Base-by-base conservation (phyloP, 53 echinoderm and acorn worm genomes). In the Pentamera pediparva region DNA sequence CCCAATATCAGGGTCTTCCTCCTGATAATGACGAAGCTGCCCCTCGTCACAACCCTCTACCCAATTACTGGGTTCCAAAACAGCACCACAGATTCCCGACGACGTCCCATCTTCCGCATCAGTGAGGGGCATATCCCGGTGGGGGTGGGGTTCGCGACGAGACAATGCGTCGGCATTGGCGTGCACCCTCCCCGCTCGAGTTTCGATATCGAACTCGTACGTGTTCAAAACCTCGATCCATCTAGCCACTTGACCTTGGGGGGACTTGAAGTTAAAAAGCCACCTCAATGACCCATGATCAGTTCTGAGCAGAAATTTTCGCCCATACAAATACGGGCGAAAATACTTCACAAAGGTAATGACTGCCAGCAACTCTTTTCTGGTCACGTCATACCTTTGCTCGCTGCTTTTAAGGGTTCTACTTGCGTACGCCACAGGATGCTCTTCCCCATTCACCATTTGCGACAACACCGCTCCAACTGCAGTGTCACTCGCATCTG, bases 131-230 rank as follows among this genome's bases (percentile, higher is more conserved):
- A 52, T 24, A 5, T 15, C 19, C 6, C 4, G 17, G 5, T 5
- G 53, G 53, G 53, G 13, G 13, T 15, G 53, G 53, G 13, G 13
- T 15, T 40, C 69, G 20, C 25, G 21, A 45, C 74, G 41, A 28
- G 74, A 81, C 61, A 81, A 50, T 30, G 55, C 37, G 39, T 81
- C 81, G 8, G 81, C 81, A 81, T 81, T 81, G 21, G 26, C 52
- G 61, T 81, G 81, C 35, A 41, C 54, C 38, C 47, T 80, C 30
- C 80, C 80, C 30, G 70, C 52, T 40, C 62, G 36, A 60, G 72
- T 59, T 29, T 51, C 27, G 25, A 74, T 81, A 4, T 74, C 59
- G 47, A 72, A 60, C 32, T 81, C 61, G 74, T 73, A 81, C 26
- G 47, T 30, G 18, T 25, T 37, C 39, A 80, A 35, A 4, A 70